phyloP scores from a whole-genome alignment of 2,888 invertebrate genomes.

The Pachliopta kotzebuea region DNA sequence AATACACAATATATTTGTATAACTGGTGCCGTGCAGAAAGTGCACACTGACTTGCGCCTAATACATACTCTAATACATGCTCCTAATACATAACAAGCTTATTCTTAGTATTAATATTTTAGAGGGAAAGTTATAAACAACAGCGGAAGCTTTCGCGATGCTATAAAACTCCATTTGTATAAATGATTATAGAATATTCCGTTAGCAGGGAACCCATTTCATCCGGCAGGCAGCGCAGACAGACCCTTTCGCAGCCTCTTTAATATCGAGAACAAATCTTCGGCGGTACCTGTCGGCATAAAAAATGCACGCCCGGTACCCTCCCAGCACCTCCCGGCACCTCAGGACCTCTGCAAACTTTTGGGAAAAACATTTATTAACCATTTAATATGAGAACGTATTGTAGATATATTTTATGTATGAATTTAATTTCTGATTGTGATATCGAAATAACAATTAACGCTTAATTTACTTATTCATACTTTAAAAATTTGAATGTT shows the following conservation, averaged over 20 bases:
- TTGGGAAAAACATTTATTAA: conserved; percentile 7
- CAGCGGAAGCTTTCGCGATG: background rate
- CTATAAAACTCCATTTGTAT: conserved; percentile 1
- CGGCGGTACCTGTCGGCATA: conserved; percentile 18
- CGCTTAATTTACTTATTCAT: no score
- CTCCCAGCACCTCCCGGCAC: conserved; percentile 5
- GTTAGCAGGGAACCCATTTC: conserved; percentile 20
- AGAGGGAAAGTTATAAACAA: background rate
- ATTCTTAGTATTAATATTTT: no score
- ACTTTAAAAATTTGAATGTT: no score
- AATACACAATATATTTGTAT: no score
- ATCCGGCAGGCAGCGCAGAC: conserved; percentile 16
- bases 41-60: no score
- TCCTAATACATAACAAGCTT: no score
- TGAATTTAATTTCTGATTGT: no score
- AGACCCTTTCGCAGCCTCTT: conserved; percentile 24
- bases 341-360: background rate
- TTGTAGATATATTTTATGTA: no score
- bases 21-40: no score
- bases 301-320: conserved; percentile 24
- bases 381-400: background rate
- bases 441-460: no score
- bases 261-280: conserved; percentile 29
- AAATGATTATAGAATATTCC: conserved; percentile 19
- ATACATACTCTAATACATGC: no score